These are phyloP conservation scores for Phalloptychus januarius DNA, from an alignment of 2,797 vertebrate species.

Conservation along the genomic window DNA sequence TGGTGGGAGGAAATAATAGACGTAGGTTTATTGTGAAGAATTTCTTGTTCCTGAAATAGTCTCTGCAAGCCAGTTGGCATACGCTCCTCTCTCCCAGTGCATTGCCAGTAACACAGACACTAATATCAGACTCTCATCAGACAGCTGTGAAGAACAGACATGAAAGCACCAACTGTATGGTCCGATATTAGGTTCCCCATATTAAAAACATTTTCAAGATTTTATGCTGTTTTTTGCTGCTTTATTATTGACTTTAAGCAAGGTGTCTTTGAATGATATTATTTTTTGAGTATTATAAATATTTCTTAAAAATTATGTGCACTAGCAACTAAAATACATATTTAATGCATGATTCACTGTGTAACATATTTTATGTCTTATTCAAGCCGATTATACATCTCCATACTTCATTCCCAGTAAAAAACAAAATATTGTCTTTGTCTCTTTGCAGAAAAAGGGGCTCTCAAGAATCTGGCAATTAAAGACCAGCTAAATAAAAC, in stretches of 20 bases:
- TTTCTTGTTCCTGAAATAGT: slow-evolving; percentile 37
- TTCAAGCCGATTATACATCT: background rate
- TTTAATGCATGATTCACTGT: background rate
- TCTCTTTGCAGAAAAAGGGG: background rate
- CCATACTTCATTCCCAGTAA: background rate
- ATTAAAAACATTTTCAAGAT: background rate
- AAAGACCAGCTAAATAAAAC: background rate
- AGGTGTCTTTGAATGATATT: background rate
- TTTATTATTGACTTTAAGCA: background rate
- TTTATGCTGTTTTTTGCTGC: background rate
- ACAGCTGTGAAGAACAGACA: slow-evolving; percentile 8
- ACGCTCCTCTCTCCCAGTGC: slow-evolving; percentile 10
- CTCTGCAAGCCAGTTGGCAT: slow-evolving; percentile 24
- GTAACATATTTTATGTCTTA: background rate
- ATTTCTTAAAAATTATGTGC: background rate
- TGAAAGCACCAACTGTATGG: background rate
- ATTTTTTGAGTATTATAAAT: background rate
- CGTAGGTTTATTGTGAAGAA: slow-evolving; percentile 36
- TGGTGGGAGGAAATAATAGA: slow-evolving; percentile 49
- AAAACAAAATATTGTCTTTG: background rate
- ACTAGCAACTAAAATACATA: background rate
- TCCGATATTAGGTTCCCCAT: background rate
- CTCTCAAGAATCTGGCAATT: background rate
- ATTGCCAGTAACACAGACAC: background rate
- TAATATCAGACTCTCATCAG: slow-evolving; percentile 10